Conservation (phyloP, 30 jellyfish, hydroid and myxozoan species). For the Rhopilema esculentum region DNA sequence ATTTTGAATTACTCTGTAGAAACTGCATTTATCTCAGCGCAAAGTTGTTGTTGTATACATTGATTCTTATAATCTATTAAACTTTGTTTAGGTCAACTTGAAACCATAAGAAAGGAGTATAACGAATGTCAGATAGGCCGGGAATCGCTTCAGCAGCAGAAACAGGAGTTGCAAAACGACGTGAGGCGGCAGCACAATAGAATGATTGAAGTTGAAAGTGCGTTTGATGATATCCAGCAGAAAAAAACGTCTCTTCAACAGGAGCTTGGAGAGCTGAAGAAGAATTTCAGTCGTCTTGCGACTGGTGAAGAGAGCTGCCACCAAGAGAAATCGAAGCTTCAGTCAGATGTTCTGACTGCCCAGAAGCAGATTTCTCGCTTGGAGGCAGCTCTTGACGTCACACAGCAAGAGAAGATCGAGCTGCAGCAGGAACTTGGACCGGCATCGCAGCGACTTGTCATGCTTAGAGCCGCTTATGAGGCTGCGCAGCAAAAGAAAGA, state of each 20-base stretch:
- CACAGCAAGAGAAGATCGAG: slow-evolving; percentile 96
- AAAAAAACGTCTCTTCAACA: slow-evolving; percentile 82
- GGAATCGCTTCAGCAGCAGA: slow-evolving; percentile 93
- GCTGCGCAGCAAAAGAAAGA: slow-evolving; percentile 97
- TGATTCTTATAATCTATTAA: not conserved
- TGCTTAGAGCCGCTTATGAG: slow-evolving; percentile 99
- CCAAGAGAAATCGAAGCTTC: slow-evolving; percentile 93
- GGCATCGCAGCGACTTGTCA: slow-evolving; percentile 94
- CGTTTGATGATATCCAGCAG: slow-evolving; percentile 91
- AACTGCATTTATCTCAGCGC: not conserved
- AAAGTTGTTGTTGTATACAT: not conserved
- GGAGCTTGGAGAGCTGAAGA: slow-evolving; percentile 91
- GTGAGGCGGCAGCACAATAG: slow-evolving; percentile 87
- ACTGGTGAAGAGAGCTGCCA: slow-evolving; percentile 92
- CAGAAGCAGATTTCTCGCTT: slow-evolving; percentile 97
- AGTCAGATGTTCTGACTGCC: slow-evolving; percentile 90
- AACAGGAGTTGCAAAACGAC: slow-evolving; percentile 88
- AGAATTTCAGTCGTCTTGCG: slow-evolving; percentile 87
- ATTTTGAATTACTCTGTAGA: not conserved
- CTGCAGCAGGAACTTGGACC: slow-evolving; percentile 99
- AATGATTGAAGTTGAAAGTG: slow-evolving; percentile 89
- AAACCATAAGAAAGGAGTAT: slow-evolving; percentile 75
- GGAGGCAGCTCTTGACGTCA: slow-evolving; percentile 98
- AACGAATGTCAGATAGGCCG: slow-evolving; percentile 85
- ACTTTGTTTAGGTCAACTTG: slow-evolving; percentile 53